Evolutionary conservation across 2,888 invertebrate genomes (phyloP), one percentile per base, ranked within the genome.

Genomic region (Carpatolechia fugitivella): DNA sequence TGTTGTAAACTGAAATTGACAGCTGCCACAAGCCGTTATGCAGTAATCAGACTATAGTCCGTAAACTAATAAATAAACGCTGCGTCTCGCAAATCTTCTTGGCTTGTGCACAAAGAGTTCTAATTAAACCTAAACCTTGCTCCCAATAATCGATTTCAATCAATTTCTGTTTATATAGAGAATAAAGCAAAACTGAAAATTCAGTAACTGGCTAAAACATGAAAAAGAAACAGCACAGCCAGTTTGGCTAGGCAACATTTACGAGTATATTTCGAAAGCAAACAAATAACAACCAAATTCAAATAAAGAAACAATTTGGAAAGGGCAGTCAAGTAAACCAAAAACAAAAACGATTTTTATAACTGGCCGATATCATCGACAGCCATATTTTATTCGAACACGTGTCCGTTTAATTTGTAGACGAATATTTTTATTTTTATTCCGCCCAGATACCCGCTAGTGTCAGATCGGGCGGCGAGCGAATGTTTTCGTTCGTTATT

Each of bases 391-490:
- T 4, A 40, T 40, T 1, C 40, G 2, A 7, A 16, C 40, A 40
- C 18, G 40, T 40, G 40, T 24, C 24, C n/a, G 6, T 40, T 16
- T 18, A 41, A 1, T 20, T 10, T 20, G 36, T 10, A 16, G 35
- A 36, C 24, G 6, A 24, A 41, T 20, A 41, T 40, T 40, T 41
- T 36, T 50, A 50, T 46, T 46, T 46, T 29, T 38, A 50, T 20
- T 36, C 29, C 16, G 11, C 13, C n/a, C 49, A 51, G 55, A 55
- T 50, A 55, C 46, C 36, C 35, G 55, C 49, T 55, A 55, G 20
- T 51, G 47, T 52, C 50, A 5, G 10, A 52, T 56, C 50, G 14
- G 29, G 35, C 41, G 20, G 3, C 14, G 10, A 24, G 35, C 44
- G 40, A 54, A 58, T 40, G 56, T 56, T 41, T 29, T 49, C 47